Conservation (phyloP, 2,113 vertebrate genomes). For the Cavia porcellus region DNA sequence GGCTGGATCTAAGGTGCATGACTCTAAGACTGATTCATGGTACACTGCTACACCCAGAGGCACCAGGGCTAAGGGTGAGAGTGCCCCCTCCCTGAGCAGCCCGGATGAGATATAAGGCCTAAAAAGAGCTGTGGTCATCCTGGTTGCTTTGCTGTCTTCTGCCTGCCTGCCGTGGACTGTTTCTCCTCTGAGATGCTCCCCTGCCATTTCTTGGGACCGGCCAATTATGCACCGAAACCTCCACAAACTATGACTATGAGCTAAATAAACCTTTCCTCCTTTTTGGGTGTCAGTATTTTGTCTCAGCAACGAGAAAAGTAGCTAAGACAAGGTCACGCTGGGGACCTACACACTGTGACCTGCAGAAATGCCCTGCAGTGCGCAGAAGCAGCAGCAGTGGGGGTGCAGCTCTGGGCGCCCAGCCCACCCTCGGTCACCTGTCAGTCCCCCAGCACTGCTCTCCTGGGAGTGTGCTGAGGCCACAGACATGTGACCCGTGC, state of each 20-base stretch:
- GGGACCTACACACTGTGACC: rapidly evolving
- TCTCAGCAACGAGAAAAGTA: neutral
- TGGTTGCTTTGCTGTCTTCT: neutral
- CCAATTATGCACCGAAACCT: neutral
- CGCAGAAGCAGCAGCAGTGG: too few relatives aligned
- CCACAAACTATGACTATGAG: neutral
- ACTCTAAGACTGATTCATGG: neutral
- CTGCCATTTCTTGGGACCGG: too few relatives aligned
- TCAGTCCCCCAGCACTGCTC: neutral
- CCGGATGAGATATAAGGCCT: neutral
- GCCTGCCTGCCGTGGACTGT: neutral
- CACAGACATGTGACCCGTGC: rapidly evolving
- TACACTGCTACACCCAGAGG: neutral
- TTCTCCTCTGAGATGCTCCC: neutral
- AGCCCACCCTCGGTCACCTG: neutral
- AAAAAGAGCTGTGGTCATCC: neutral
- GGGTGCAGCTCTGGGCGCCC: neutral
- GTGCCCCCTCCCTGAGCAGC: neutral
- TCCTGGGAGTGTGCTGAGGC: neutral
- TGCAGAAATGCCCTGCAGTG: neutral
- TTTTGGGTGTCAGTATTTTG: neutral
- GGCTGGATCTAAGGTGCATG: neutral
- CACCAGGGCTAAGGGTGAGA: neutral
- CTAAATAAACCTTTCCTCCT: neutral
- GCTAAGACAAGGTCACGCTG: neutral